Evolutionary conservation across 2,113 vertebrate species (phyloP).

Genomic region (Ptilonorhynchus violaceus): DNA sequence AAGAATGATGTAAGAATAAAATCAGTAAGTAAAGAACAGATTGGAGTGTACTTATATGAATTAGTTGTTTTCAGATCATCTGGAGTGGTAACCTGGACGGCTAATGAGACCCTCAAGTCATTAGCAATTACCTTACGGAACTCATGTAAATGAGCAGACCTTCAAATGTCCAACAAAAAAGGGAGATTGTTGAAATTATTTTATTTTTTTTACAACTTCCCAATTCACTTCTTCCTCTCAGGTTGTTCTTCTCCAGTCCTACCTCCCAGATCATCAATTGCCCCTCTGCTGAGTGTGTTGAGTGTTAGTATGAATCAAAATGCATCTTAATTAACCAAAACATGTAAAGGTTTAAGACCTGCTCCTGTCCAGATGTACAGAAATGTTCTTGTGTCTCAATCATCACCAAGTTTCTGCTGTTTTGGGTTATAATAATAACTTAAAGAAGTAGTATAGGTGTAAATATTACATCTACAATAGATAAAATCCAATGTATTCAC

Average conservation of each 20-base stretch:
- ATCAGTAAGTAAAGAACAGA: background rate
- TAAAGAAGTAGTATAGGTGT: background rate
- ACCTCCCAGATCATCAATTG: background rate
- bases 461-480: background rate
- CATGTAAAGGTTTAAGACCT: background rate
- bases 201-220: background rate
- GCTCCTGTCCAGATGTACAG: background rate
- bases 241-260: background rate
- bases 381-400: background rate
- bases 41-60: background rate
- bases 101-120: background rate
- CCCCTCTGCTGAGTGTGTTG: background rate
- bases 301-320: background rate
- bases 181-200: background rate
- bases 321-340: background rate
- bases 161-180: background rate
- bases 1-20: background rate
- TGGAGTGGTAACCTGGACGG: background rate
- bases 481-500: background rate
- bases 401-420: background rate
- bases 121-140: background rate
- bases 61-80: background rate
- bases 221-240: background rate
- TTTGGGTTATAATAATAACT: background rate
- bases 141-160: background rate